Evolutionary conservation across 2,888 invertebrate species (phyloP), one percentile per base, ranked within the genome.

Genomic region (Chrysolina oricalcia): DNA sequence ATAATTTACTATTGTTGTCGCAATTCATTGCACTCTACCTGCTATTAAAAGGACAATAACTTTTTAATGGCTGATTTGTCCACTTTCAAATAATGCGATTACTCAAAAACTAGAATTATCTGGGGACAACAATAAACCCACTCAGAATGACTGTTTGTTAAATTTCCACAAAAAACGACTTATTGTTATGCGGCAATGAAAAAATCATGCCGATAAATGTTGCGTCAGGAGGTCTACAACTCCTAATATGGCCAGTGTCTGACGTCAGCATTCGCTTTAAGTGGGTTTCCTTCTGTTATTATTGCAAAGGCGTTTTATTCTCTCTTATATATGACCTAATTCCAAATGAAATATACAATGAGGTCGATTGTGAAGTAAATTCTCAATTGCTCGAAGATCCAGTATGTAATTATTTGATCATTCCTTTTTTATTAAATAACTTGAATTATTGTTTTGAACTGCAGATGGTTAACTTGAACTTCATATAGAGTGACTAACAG

Each of bases 221-320:
- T 50, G 53, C 21, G 43, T 68, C 68, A 59, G 53, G 27, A 40
- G 53, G 53, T 68, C 56, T 53, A 48, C 53, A 53, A 13, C 59
- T 53, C 68, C 68, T 53, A 68, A 68, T 68, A 68, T 53, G 68
- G 68, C 40, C n/a, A 19, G 21, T 15, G 17, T 53, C 53, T 68
- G 68, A 68, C 68, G 68, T 68, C 53, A 68, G 53, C 19, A 17
- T 53, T 19, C 19, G 41, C 50, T 68, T 17, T 48, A 68, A 68
- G 68, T 68, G 68, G 68, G 68, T 68, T 68, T 68, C 68, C 40
- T 68, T 68, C 53, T 68, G 68, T 75, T 68, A 73, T 75, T 75
- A 72, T 69, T 72, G 72, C 75, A 75, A 72, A 72, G 75, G 75
- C 75, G 75, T 75, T 64, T 68, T 63, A 68, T 75, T 53, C 50